Evolutionary conservation across 2,888 invertebrate species (phyloP), one percentile per base, ranked within the genome.

Genomic region (Galerucella calmariensis): DNA sequence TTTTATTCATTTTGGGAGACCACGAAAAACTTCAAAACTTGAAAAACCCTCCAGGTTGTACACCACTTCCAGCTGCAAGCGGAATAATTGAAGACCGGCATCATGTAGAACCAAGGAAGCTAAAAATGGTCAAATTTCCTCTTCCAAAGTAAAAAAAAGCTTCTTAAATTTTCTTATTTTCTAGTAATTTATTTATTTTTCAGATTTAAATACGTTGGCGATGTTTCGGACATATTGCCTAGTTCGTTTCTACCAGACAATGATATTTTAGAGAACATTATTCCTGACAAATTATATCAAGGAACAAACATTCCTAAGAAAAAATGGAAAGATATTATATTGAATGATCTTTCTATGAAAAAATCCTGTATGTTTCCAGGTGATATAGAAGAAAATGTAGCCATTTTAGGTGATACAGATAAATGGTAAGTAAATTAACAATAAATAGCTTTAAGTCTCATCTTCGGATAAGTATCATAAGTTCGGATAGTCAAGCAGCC

Each of bases 381-480:
- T n/a, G 20, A 59, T 14, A 46, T 94, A 0, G 89, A 92, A 68
- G 95, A 96, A 87, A 92, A 95, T 67, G 90, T 96, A 59, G 96
- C 95, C 78, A 93, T 97, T 77, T 89, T 97, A 48, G 97, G 94
- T 0, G 92, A 95, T 83, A 90, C 92, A 78, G 93, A 94, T 82
- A 93, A 92, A 68, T 97, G 96, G 95, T 95, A 89, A 85, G 88
- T 77, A 58, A n/a, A 68, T 74, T n/a, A 61, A 69, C 14, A 44
- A 11, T 35, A 35, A 35, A 35, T 35, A 35, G 35, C 6, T 4
- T 35, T 35, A 35, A 35, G 35, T 35, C 27, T 27, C 27, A 27
- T 2, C 27, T 27, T 27, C 27, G 27, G 27, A 27, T 35, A 35
- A 4, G 5, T 35, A 35, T 35, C 35, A 35, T 35, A 35, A 35